These are phyloP conservation scores for Gadopsis bispinosus DNA, from an alignment of 2,797 vertebrate species.

Conservation along the genomic window DNA sequence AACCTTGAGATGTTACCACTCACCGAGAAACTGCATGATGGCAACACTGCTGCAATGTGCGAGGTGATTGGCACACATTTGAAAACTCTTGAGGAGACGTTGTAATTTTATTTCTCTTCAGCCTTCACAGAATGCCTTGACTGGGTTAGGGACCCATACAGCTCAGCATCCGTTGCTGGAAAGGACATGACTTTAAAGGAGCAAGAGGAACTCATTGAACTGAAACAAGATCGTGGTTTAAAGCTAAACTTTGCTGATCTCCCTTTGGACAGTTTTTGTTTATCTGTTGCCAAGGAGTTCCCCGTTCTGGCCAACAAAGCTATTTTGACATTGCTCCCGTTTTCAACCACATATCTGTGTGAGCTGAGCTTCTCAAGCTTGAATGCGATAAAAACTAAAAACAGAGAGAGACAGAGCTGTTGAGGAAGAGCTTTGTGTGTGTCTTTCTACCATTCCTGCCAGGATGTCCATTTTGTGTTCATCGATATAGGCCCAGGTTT, in stretches of 20 bases:
- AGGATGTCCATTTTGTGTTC: no score
- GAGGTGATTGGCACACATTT: no score
- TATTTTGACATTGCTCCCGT: not conserved
- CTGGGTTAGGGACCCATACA: constrained; percentile 11
- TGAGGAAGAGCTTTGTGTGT: no score
- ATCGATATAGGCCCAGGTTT: no score
- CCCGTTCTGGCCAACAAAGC: constrained; percentile 34
- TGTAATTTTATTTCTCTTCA: constrained; percentile 23
- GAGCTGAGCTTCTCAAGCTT: no score
- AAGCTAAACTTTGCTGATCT: constrained; percentile 20
- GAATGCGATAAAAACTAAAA: no score
- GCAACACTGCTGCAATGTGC: no score
- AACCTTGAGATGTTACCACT: no score
- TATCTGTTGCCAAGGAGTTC: constrained; percentile 24
- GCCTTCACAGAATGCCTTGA: constrained; percentile 7
- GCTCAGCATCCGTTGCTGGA: constrained; percentile 12
- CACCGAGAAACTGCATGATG: no score
- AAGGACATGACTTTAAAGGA: constrained; percentile 13
- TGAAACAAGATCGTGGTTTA: constrained; percentile 16
- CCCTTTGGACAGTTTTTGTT: constrained; percentile 27
- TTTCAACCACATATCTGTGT: no score
- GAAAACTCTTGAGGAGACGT: constrained; percentile 1
- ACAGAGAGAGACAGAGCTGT: no score
- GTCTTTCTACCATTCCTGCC: no score
- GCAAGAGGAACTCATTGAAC: constrained; percentile 18